Evolutionary conservation across 2,113 vertebrate species (phyloP).

Genomic region (Chunga burmeisteri): DNA sequence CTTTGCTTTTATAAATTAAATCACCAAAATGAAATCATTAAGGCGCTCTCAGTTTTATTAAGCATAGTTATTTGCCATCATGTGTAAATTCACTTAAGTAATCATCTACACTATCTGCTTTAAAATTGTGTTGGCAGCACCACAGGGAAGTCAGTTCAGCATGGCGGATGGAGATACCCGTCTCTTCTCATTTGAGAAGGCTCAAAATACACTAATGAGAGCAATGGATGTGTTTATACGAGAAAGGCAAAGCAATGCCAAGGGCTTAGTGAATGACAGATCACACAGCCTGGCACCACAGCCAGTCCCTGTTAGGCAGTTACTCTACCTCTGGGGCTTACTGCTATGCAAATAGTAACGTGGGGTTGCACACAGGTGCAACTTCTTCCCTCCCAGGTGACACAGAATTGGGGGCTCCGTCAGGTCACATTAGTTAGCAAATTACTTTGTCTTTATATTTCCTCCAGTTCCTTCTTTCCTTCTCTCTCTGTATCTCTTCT

Average conservation of each 20-base stretch:
- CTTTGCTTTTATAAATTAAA: conserved; percentile 66
- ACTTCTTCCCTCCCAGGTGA: background rate
- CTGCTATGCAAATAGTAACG: background rate
- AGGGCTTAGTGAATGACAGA: background rate
- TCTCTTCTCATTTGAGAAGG: background rate
- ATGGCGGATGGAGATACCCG: background rate
- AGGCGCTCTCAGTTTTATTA: conserved; percentile 50
- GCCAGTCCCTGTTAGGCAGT: background rate
- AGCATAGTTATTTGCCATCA: conserved; percentile 64
- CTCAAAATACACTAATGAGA: background rate
- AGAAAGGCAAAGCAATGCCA: background rate
- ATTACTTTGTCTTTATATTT: conserved; percentile 25
- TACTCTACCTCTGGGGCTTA: background rate
- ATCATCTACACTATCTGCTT: conserved; percentile 39
- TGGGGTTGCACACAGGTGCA: background rate
- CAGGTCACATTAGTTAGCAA: background rate
- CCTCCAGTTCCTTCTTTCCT: background rate
- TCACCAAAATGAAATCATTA: conserved; percentile 56
- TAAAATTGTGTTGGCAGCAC: conserved; percentile 18
- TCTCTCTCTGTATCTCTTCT: background rate
- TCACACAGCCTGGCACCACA: background rate
- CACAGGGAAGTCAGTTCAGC: background rate
- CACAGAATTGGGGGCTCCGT: background rate
- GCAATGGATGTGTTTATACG: background rate
- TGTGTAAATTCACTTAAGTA: conserved; percentile 63